Evolutionary conservation across 2,113 vertebrate genomes (phyloP), one percentile per base, ranked within the genome.

Genomic region (Myodes glareolus): DNA sequence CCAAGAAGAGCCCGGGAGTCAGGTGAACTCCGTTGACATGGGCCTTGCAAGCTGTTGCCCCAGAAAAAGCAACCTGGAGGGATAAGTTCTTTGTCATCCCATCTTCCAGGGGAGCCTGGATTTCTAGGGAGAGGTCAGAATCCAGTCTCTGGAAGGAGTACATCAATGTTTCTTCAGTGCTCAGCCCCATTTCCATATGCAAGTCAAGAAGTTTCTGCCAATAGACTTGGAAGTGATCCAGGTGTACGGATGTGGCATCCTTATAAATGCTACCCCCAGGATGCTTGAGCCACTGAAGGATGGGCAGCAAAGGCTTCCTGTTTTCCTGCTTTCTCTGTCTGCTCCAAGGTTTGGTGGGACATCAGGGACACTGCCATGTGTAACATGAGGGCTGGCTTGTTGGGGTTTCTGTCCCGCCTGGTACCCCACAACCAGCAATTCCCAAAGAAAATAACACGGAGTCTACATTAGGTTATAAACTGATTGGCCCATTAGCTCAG

Each of bases 41-140:
- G 88, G 99, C 99, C 70, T 99, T 98, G 1, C 99, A 99, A 61
- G 99, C 99, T 0, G 99, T 99, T 63, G 99, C 98, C 1, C 99
- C 99, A 0, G 99, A 99, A 94, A 99, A 99, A 7, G 99, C 99
- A 3, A 99, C 99, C 97, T 99, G 99, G 23, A 99, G 98, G 25
- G 99, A 99, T 42, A 99, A 98, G 95, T 99, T 99, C 93, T 98
- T 99, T 97, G 99, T 98, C 63, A 99, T 86, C 67, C 99, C 99
- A 10, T 98, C 99, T 91, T 99, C 98, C 86, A 99, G 97, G 4
- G 99, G 99, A 36, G 99, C 99, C 98, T 99, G 99, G 58, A 99
- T 99, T 98, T 99, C 99, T 95, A 99, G 94, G 0, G 99, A 99
- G 97, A 99, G 99, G 95, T 99, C 99, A 0, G 99, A 98, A 88